phyloP scores from a whole-genome alignment of 2,113 vertebrate species.

The Vulpes ferrilata region DNA sequence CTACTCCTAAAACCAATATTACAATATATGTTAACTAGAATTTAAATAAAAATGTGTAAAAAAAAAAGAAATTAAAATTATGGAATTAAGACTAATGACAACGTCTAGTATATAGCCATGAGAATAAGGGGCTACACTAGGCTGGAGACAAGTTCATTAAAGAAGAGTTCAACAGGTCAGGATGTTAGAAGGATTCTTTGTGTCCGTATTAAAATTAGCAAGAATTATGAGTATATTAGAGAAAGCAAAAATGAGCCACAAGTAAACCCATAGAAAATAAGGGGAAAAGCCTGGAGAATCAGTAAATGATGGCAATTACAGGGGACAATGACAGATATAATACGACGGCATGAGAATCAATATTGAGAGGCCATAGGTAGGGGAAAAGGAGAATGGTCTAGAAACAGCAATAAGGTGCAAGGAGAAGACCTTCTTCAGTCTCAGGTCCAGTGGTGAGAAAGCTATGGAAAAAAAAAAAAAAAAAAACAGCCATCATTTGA shows the following conservation, averaged over 20 bases:
- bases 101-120: not conserved
- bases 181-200: not conserved
- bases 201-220: not conserved
- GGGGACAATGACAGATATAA: not conserved
- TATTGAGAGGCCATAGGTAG: not conserved
- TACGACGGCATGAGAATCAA: not conserved
- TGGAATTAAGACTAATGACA: not conserved
- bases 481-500: not conserved
- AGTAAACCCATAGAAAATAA: not conserved
- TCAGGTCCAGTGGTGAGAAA: not conserved
- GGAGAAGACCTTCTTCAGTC: not conserved
- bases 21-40: not conserved
- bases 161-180: not conserved
- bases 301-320: not conserved
- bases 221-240: not conserved
- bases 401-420: not conserved
- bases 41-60: not conserved
- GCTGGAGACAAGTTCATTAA: not conserved
- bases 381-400: not conserved
- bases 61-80: not conserved
- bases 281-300: not conserved
- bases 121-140: not conserved
- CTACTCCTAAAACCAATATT: not conserved
- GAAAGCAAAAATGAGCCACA: not conserved
- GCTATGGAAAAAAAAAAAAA: not conserved